Base-by-base conservation (phyloP, 2,113 vertebrate species). In the Cairina moschata region DNA sequence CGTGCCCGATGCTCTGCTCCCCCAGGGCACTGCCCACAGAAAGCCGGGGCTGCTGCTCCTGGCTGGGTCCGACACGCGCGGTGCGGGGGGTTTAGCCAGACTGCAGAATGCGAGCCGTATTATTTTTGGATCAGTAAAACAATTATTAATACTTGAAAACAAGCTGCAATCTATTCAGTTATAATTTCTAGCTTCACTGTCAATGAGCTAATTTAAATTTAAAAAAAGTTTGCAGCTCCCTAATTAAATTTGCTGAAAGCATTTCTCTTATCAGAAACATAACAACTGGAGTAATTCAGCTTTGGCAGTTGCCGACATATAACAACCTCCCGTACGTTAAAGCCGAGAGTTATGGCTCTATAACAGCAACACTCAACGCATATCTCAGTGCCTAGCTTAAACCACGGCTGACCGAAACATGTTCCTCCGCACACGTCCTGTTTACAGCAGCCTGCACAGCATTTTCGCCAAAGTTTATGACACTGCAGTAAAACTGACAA, bases 191-290 rank as follows among this genome's bases (percentile, higher is more conserved):
- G 71, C 18, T 55, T 69, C 22, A 2, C 50, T 66, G 90, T 77
- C 90, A 62, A 60, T 58, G 77, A 84, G 81, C 77, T 93, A 25
- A 89, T 93, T 93, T 94, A 67, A 87, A 89, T 91, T 86, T 36
- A 21, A 46, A 52, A 85, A 60, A 85, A 87, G 75, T 90, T 67
- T 76, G 71, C 55, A 62, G 79, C 86, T 90, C 50, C 66, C 44
- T 95, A 85, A 93, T 93, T 93, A 89, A 92, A 88, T 85, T 75
- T 88, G 72, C 82, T 78, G 20, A 22, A 34, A 90, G 82, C 86
- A 17, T 80, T 95, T 46, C 63, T 93, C 63, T 68, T 72, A 65
- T 73, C 83, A 42, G 66, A 9, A 74, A 7, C 34, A 8, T 8
- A 16, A 59, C 16, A 25, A 36, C 7, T 1, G 4, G 21, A 4